A percentile compares a stretch with the other conserved stretches of the same genome.
Evolutionary conservation across 2,113 vertebrate species (phyloP).

Genomic region (Pampusana beccarii): DNA sequence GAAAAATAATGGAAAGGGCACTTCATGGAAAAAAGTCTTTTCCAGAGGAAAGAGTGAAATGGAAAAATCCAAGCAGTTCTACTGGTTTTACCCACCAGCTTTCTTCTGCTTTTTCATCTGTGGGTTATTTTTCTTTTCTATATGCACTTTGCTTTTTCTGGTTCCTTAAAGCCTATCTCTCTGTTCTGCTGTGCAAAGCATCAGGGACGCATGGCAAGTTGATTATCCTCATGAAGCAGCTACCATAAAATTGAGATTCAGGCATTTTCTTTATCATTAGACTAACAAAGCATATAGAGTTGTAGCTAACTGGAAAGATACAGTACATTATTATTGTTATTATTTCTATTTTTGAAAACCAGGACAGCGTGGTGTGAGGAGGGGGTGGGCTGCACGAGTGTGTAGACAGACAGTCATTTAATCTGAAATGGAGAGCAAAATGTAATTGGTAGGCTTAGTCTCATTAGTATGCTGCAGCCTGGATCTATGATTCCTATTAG

Average conservation of each 20-base stretch:
- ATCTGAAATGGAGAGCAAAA: slow-evolving; percentile 64
- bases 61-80: slow-evolving; percentile 1
- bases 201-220: slow-evolving; percentile 52
- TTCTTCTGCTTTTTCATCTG: not conserved
- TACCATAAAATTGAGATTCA: slow-evolving; percentile 61
- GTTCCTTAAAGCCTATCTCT: slow-evolving; percentile 29
- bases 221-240: slow-evolving; percentile 58
- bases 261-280: slow-evolving; percentile 68
- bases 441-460: slow-evolving; percentile 59
- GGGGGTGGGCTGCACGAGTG: not conserved
- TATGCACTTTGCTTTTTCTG: not conserved
- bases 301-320: slow-evolving; percentile 64
- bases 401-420: slow-evolving; percentile 49
- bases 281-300: slow-evolving; percentile 67
- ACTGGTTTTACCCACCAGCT: not conserved
- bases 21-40: not conserved
- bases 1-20: not conserved
- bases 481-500: slow-evolving; percentile 52
- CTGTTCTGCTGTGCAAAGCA: slow-evolving; percentile 51
- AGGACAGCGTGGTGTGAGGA: not conserved
- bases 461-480: slow-evolving; percentile 63
- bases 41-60: not conserved
- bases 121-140: slow-evolving; percentile 24
- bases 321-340: slow-evolving; percentile 65
- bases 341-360: slow-evolving; percentile 68